Evolutionary conservation across 1,140 invertebrate genomes (phyloP).

Genomic region (silkworm (Bombyx mori)): ASM3026992v2 NC_085111.1:13847001-13847500

Average conservation of each 20-base stretch:
- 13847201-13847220: constrained; percentile 43
- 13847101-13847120: too few species aligned
- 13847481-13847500: too few species aligned
- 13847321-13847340: constrained; percentile 49
- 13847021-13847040: too few species aligned
- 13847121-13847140: too few species aligned
- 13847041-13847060: too few species aligned
- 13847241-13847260: constrained; percentile 57
- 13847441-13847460: too few species aligned
- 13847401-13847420: background rate
- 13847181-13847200: constrained; percentile 44
- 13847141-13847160: too few species aligned
- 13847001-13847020: too few species aligned
- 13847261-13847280: constrained; percentile 62
- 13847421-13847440: too few species aligned
- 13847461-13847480: too few species aligned
- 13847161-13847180: background rate
- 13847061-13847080: too few species aligned
- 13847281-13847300: constrained; percentile 51
- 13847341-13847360: constrained; percentile 43
- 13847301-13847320: constrained; percentile 42
- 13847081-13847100: too few species aligned
- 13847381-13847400: constrained; percentile 1
- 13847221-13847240: constrained; percentile 44
- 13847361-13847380: background rate